Conservation (phyloP, 1,140 invertebrate species). For the Drosophila nebulosa region DNA sequence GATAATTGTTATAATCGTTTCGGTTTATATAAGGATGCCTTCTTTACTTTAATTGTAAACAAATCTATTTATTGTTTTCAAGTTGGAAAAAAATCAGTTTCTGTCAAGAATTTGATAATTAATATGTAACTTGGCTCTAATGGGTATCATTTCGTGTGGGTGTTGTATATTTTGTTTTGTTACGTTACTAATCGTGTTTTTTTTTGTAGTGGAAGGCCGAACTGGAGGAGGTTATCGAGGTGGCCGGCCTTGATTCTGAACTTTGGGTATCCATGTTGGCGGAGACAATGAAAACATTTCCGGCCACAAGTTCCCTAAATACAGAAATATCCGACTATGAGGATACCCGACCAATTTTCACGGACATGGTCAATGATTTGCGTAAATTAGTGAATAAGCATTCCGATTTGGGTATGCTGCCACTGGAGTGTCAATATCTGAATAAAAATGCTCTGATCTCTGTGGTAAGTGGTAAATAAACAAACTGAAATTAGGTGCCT, state of each 20-base stretch:
- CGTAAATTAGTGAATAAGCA: slow-evolving; percentile 92
- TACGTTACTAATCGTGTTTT: slow-evolving; percentile 3
- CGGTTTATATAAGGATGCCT: too few species aligned
- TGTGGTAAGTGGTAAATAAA: slow-evolving; percentile 84
- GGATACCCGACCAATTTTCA: slow-evolving; percentile 93
- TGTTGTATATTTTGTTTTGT: slow-evolving; percentile 1
- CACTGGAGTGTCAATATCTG: slow-evolving; percentile 97
- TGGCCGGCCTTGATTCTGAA: slow-evolving; percentile 94
- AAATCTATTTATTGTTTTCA: too few species aligned
- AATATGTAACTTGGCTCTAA: neutral
- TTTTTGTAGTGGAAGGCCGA: slow-evolving; percentile 92
- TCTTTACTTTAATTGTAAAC: too few species aligned
- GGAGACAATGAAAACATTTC: slow-evolving; percentile 96
- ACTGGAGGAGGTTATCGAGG: slow-evolving; percentile 95
- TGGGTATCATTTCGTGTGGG: neutral
- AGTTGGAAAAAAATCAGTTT: too few species aligned
- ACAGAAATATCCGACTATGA: slow-evolving; percentile 91
- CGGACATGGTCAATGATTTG: slow-evolving; percentile 93
- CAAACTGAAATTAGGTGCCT: neutral
- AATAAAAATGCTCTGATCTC: slow-evolving; percentile 95
- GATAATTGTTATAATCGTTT: too few species aligned
- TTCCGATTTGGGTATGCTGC: slow-evolving; percentile 92
- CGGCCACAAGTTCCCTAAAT: slow-evolving; percentile 92
- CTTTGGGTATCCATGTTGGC: slow-evolving; percentile 98
- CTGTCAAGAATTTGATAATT: too few species aligned